Conservation (phyloP, 2,113 vertebrate species). For the Mesocricetus auratus region DNA sequence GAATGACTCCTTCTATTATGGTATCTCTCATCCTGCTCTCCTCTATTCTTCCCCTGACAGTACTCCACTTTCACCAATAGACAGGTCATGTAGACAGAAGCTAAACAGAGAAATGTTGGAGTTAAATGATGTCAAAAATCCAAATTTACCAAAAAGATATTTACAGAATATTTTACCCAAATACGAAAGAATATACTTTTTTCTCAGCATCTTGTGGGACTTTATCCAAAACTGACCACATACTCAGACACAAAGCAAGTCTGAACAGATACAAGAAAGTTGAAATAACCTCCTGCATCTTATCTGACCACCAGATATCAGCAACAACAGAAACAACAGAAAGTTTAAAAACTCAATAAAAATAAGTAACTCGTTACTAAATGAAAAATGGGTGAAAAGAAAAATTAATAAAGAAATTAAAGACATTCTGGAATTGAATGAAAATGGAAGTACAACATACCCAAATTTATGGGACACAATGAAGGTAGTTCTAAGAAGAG, state of each 20-base stretch:
- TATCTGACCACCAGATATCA: background rate
- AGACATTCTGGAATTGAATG: background rate
- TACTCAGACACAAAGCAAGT: background rate
- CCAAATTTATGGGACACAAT: background rate
- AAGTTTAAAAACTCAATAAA: background rate
- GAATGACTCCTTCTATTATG: too few species aligned
- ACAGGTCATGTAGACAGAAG: background rate
- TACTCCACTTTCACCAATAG: background rate
- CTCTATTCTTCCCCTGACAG: too few species aligned
- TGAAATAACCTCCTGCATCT: background rate
- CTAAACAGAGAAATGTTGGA: background rate
- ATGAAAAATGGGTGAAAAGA: background rate
- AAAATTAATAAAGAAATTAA: background rate
- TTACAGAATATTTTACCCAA: background rate
- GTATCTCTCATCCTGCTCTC: too few species aligned
- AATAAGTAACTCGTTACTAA: background rate
- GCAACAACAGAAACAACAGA: background rate
- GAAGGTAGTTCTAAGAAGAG: background rate
- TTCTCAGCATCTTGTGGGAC: background rate
- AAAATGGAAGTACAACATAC: background rate
- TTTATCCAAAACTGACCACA: background rate
- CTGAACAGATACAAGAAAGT: background rate
- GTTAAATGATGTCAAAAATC: background rate
- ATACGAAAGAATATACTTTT: background rate
- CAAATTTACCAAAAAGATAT: background rate